A percentile compares a stretch with the other conserved stretches of the same genome.
phyloP scores from a whole-genome alignment of 2,113 vertebrate genomes.

The Hippolais icterina region DNA sequence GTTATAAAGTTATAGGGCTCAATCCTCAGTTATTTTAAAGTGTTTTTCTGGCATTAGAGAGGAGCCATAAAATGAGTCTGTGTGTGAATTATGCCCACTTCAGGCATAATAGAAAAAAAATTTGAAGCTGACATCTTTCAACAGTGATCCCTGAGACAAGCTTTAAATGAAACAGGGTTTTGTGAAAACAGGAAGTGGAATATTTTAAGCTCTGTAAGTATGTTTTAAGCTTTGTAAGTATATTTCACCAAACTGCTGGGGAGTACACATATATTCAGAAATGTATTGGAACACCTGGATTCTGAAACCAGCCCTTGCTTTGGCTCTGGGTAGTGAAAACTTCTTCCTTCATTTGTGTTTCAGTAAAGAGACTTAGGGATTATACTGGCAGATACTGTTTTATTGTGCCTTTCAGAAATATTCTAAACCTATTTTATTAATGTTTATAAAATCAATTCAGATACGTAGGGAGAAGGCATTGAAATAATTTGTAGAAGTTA shows the following conservation, averaged over 20 bases:
- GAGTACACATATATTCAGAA: neutral
- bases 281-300: neutral
- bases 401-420: neutral
- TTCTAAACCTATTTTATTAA: neutral
- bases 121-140: neutral
- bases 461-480: neutral
- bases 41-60: neutral
- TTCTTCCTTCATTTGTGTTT: neutral
- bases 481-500: neutral
- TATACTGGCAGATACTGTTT: neutral
- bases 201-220: neutral
- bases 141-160: neutral
- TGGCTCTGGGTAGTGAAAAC: neutral
- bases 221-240: neutral
- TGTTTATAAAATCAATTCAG: neutral
- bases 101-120: neutral
- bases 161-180: neutral
- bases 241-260: neutral
- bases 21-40: slow-evolving; percentile 9
- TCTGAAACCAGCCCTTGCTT: neutral
- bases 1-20: slow-evolving; percentile 3
- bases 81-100: neutral
- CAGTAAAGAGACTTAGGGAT: neutral
- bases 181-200: slow-evolving; percentile 27
- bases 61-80: neutral